phyloP scores from a whole-genome alignment of 1,140 invertebrate species.

The Drosophila virilis region DNA sequence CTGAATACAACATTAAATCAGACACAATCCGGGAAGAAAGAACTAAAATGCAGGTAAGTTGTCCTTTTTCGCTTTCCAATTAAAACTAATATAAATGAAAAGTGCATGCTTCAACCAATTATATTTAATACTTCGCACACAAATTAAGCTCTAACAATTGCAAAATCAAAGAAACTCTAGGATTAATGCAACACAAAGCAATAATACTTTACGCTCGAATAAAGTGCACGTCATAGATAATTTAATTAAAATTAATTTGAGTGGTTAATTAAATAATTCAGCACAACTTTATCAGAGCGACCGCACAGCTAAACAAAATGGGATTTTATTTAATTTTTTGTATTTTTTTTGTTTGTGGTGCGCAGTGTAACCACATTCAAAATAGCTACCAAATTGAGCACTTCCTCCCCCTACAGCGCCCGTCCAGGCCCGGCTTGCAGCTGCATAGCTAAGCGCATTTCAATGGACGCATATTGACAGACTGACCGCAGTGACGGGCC shows the following conservation, averaged over 20 bases:
- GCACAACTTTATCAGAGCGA: neutral
- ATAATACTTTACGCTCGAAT: neutral
- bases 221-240: slow-evolving; percentile 18
- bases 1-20: too few species aligned
- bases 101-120: too few species aligned
- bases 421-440: neutral
- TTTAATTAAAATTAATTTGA: slow-evolving; percentile 27
- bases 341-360: slow-evolving; percentile 6
- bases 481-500: slow-evolving; percentile 69
- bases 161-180: neutral
- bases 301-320: slow-evolving; percentile 26
- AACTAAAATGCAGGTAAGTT: too few species aligned
- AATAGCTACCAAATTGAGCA: slow-evolving; percentile 51
- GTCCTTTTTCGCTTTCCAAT: too few species aligned
- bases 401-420: neutral
- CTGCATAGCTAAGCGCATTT: slow-evolving; percentile 71
- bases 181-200: neutral
- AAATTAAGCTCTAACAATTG: neutral
- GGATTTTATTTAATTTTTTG: neutral
- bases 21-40: too few species aligned
- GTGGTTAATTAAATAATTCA: slow-evolving; percentile 24
- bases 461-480: slow-evolving; percentile 66
- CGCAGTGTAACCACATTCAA: slow-evolving; percentile 42
- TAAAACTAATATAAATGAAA: too few species aligned
- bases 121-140: too few species aligned